These are phyloP conservation scores for Pituophis catenifer DNA, from an alignment of 2,113 vertebrate genomes.

Conservation along the genomic window DNA sequence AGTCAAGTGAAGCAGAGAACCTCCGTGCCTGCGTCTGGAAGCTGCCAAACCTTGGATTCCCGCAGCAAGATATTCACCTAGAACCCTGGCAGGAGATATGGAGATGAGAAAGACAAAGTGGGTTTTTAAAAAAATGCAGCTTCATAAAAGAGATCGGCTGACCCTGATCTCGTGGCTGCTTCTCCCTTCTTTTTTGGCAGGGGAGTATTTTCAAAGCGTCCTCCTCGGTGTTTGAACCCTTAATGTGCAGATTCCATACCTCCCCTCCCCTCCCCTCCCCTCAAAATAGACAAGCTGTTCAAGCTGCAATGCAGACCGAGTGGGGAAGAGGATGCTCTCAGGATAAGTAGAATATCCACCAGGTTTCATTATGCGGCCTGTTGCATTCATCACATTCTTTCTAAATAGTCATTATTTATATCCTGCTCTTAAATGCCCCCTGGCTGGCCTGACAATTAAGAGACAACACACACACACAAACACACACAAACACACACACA, in stretches of 20 bases:
- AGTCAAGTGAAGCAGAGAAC: not conserved
- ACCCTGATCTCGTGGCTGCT: not conserved
- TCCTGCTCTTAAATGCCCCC: constrained; percentile 48
- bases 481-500: too few species aligned
- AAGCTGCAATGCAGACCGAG: constrained; percentile 47
- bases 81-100: not conserved
- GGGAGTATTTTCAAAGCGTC: constrained; percentile 40
- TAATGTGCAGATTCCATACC: constrained; percentile 25
- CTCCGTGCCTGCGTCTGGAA: too few species aligned
- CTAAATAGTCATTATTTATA: constrained; percentile 58
- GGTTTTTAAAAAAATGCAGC: not conserved
- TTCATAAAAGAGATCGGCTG: not conserved
- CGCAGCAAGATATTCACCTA: not conserved
- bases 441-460: constrained; percentile 58
- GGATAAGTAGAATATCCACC: constrained; percentile 50
- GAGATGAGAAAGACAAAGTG: not conserved
- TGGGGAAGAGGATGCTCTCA: constrained; percentile 22
- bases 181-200: not conserved
- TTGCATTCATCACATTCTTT: constrained; percentile 59
- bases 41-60: not conserved
- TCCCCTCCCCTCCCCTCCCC: constrained; percentile 12
- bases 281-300: constrained; percentile 26
- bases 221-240: constrained; percentile 49
- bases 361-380: constrained; percentile 55
- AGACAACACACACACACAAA: constrained; percentile 34